Percentiles rank a stretch among this genome's conserved stretches.
Evolutionary conservation across 2,113 vertebrate species (phyloP).

Genomic region (Chaetodon auriga): DNA sequence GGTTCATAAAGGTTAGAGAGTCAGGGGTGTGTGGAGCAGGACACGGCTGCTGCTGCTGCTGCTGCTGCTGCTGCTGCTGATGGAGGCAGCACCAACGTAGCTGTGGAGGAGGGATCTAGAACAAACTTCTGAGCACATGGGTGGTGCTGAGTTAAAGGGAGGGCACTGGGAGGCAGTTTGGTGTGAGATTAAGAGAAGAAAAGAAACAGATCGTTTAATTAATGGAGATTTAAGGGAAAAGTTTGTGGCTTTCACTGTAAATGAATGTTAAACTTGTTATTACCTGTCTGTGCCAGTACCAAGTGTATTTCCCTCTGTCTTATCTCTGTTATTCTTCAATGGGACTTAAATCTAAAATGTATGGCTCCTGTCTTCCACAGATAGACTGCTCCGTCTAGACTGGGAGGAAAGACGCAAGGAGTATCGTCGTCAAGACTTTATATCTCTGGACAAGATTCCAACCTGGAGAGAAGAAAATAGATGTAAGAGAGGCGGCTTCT

Average conservation of each 20-base stretch:
- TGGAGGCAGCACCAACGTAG: background rate
- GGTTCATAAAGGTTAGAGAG: slow-evolving; percentile 12
- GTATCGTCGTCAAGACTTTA: slow-evolving; percentile 86
- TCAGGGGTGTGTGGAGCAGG: background rate
- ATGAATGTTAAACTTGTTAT: background rate
- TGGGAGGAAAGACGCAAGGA: slow-evolving; percentile 94
- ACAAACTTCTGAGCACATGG: background rate
- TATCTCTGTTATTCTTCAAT: background rate
- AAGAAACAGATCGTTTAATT: background rate
- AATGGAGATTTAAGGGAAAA: background rate
- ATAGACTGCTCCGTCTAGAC: slow-evolving; percentile 91
- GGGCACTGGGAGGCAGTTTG: background rate
- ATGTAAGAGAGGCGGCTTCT: slow-evolving; percentile 81
- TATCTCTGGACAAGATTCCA: slow-evolving; percentile 88
- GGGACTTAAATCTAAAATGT: background rate
- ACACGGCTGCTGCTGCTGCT: background rate
- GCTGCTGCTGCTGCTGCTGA: background rate
- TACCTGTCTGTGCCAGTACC: background rate
- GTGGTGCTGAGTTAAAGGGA: background rate
- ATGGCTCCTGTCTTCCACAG: slow-evolving; percentile 75
- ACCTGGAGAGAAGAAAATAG: slow-evolving; percentile 86
- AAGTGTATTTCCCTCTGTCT: background rate
- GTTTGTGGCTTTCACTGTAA: background rate
- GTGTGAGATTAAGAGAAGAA: background rate
- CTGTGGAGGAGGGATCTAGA: background rate